Conservation (phyloP, 2,797 vertebrate genomes). For the Zalophus californianus region DNA sequence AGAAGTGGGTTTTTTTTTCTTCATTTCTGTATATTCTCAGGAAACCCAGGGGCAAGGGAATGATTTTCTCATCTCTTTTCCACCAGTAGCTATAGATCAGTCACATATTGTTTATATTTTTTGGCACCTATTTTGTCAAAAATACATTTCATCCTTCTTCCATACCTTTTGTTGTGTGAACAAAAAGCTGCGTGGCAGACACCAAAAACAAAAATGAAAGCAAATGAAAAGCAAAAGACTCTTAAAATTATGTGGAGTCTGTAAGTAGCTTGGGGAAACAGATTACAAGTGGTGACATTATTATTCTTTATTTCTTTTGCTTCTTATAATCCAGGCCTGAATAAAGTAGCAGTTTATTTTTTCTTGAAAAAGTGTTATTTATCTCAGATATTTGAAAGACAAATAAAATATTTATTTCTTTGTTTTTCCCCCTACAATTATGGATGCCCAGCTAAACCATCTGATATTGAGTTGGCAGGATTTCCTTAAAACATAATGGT, state of each 20-base stretch:
- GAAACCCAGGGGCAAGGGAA: background rate
- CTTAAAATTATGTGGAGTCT: background rate
- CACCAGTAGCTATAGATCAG: background rate
- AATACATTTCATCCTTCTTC: conserved; percentile 28
- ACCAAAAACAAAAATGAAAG: background rate
- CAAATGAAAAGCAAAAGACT: background rate
- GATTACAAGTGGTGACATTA: conserved; percentile 20
- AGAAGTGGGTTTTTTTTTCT: background rate
- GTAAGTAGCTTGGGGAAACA: background rate
- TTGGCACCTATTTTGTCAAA: background rate
- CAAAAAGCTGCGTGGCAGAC: rapidly evolving
- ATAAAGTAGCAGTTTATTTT: conserved; percentile 3
- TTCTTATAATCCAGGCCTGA: background rate
- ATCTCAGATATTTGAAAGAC: conserved; percentile 51
- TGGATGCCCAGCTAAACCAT: background rate
- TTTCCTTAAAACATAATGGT: background rate
- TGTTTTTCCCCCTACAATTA: background rate
- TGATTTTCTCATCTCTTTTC: background rate
- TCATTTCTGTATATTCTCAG: background rate
- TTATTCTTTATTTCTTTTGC: conserved; percentile 22
- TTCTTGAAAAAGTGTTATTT: conserved; percentile 25
- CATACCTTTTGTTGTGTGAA: background rate
- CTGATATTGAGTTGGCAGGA: background rate
- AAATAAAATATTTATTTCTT: background rate
- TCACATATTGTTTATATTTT: background rate